These are phyloP conservation scores for Neodon shergylaensis DNA, from an alignment of 2,113 vertebrate genomes.

Conservation along the genomic window DNA sequence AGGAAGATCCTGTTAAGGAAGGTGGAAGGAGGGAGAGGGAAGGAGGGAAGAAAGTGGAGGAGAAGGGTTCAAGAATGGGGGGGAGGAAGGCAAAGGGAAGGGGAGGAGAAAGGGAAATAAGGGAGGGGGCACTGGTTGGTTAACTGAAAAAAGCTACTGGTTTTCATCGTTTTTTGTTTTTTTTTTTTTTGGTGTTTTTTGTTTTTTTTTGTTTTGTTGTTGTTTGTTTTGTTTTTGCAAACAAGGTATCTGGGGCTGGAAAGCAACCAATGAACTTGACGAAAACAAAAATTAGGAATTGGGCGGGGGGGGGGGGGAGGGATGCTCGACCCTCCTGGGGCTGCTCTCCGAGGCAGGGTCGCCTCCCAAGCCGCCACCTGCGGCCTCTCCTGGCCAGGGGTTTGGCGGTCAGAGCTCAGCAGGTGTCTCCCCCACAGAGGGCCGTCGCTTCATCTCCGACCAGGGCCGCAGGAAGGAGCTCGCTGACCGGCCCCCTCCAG, in stretches of 20 bases:
- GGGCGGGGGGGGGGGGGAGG: accelerated
- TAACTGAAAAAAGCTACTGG: background rate
- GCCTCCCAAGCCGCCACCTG: too few relatives aligned
- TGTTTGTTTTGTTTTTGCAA: background rate
- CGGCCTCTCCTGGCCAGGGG: background rate
- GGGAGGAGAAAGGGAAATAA: background rate
- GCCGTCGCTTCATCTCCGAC: constrained; percentile 93
- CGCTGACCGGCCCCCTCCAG: constrained; percentile 88
- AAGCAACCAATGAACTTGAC: background rate
- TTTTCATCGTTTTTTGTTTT: background rate
- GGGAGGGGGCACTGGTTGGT: too few relatives aligned
- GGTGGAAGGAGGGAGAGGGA: background rate
- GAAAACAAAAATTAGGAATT: background rate
- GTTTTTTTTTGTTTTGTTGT: background rate
- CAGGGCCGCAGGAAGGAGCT: constrained; percentile 89
- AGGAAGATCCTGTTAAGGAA: background rate
- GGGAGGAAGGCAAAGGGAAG: too few relatives aligned
- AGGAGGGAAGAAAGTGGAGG: accelerated
- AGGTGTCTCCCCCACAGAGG: constrained; percentile 86
- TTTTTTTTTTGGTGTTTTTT: too few relatives aligned
- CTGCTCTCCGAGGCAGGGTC: too few relatives aligned
- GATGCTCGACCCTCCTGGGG: too few relatives aligned
- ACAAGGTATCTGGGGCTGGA: too few relatives aligned
- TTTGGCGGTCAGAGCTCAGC: background rate
- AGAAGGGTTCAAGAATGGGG: too few relatives aligned